A percentile compares a stretch with the other conserved stretches of the same genome.
Evolutionary conservation across 2,113 vertebrate species (phyloP).

Genomic region (Cichladusa arquata): DNA sequence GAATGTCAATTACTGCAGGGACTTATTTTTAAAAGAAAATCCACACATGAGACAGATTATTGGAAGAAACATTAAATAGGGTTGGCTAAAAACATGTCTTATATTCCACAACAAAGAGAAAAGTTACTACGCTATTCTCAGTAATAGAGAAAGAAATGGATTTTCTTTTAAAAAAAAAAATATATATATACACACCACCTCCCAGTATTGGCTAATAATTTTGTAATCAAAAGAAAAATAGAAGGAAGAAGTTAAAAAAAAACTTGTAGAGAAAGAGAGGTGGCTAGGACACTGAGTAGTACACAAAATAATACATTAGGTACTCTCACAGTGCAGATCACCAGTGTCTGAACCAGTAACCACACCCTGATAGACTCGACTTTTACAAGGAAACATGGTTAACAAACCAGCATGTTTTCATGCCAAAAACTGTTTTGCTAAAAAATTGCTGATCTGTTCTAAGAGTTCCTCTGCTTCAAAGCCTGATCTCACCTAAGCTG

Average conservation of each 20-base stretch:
- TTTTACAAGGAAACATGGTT: not conserved
- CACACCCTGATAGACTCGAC: not conserved
- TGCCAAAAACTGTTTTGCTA: not conserved
- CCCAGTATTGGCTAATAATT: not conserved
- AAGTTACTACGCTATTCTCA: not conserved
- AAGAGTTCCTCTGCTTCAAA: not conserved
- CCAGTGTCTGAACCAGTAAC: not conserved
- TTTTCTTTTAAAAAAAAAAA: not conserved
- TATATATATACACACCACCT: not conserved
- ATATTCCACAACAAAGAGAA: not conserved
- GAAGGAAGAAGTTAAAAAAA: not conserved
- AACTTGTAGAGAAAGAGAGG: not conserved
- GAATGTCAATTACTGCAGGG: not conserved
- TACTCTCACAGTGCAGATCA: not conserved
- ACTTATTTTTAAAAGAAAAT: not conserved
- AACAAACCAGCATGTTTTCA: not conserved
- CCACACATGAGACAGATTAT: not conserved
- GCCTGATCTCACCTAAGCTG: not conserved
- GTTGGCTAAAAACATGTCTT: not conserved
- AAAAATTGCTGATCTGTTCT: not conserved
- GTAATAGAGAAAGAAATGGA: not conserved
- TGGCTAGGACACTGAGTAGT: not conserved
- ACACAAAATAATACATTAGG: not conserved
- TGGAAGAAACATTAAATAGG: not conserved
- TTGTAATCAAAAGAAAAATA: not conserved